Evolutionary conservation across 1,140 invertebrate genomes (phyloP).

Genomic region (Spodoptera frugiperda): DNA sequence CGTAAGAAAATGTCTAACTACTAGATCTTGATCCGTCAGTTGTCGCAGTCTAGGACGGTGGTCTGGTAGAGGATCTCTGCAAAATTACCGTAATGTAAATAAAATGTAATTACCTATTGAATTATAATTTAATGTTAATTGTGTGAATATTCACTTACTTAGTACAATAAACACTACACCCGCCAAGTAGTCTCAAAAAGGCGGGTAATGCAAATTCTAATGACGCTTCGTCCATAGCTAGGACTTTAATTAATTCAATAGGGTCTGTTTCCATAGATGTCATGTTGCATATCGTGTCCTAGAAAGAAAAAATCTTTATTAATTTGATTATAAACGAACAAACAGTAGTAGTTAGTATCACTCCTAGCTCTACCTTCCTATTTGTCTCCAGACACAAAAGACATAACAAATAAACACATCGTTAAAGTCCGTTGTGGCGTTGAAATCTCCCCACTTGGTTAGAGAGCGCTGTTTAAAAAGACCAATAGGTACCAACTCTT

Average conservation of each 20-base stretch:
- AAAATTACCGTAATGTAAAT: constrained; percentile 42
- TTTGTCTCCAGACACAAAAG: no score
- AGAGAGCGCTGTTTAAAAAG: no score
- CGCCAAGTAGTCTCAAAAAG: constrained; percentile 62
- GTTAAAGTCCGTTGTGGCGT: no score
- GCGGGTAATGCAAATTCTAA: constrained; percentile 67
- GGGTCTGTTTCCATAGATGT: constrained; percentile 60
- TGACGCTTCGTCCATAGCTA: constrained; percentile 64
- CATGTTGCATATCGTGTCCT: constrained; percentile 65
- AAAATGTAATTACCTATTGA: background rate
- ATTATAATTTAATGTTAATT: background rate
- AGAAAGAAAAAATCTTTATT: constrained; percentile 30
- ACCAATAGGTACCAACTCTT: no score
- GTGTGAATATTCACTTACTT: constrained; percentile 53
- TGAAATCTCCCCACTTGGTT: no score
- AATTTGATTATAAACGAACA: no score
- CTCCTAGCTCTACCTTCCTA: no score
- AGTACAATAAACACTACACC: constrained; percentile 59
- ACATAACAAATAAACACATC: no score
- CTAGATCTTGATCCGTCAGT: constrained; percentile 66
- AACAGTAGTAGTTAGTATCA: no score
- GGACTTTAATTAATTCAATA: constrained; percentile 61
- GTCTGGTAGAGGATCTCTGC: background rate
- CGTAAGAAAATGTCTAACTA: constrained; percentile 69
- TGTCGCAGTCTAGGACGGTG: constrained; percentile 53